These are phyloP conservation scores for Hemicordylus capensis DNA, from an alignment of 2,113 vertebrate species.

Conservation along the genomic window DNA sequence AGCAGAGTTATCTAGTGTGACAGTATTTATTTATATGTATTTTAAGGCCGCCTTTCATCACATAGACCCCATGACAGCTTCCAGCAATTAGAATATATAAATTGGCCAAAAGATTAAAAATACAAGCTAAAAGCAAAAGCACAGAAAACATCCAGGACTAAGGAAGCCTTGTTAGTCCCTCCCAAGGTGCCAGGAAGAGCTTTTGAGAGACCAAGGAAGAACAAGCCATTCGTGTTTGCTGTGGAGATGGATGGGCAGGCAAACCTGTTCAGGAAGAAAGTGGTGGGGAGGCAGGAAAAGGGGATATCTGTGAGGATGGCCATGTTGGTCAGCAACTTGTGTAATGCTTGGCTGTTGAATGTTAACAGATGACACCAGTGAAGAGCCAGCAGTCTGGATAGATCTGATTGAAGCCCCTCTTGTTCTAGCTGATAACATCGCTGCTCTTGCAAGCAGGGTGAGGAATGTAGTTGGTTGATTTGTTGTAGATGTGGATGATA, in stretches of 20 bases:
- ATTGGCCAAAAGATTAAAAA: no score
- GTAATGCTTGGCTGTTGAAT: no score
- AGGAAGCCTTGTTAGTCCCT: no score
- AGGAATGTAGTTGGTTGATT: neutral
- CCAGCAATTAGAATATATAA: no score
- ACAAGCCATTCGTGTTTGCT: neutral
- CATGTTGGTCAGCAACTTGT: neutral
- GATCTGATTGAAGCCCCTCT: neutral
- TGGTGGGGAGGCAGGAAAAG: neutral
- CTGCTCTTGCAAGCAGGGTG: neutral
- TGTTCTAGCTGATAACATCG: neutral
- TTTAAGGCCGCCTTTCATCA: no score
- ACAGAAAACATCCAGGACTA: neutral
- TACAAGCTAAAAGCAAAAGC: no score
- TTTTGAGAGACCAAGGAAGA: neutral
- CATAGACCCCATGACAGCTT: no score
- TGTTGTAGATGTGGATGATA: rapidly evolving
- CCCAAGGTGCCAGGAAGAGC: no score
- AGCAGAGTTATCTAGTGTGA: no score
- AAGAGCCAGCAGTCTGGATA: neutral
- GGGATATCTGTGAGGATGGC: neutral
- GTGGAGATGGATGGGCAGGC: neutral
- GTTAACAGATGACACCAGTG: neutral
- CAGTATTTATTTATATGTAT: no score
- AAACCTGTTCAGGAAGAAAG: neutral